phyloP scores from a whole-genome alignment of 2,113 vertebrate species.

The Rhabdomys dilectus region DNA sequence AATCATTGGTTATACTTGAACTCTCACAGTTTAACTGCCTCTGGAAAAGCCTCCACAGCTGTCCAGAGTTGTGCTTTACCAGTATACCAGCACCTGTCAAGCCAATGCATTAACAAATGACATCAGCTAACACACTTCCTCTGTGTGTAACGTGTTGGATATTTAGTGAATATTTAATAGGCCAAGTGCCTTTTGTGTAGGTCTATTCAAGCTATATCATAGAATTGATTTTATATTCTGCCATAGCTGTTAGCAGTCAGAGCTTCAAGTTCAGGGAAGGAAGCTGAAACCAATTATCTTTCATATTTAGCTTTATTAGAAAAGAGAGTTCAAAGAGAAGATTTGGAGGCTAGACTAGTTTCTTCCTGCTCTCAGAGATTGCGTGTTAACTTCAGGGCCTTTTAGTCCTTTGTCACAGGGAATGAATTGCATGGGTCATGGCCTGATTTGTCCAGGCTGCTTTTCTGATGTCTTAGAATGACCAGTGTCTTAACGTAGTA shows the following conservation, averaged over 20 bases:
- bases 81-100: neutral
- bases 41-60: neutral
- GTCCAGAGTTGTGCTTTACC: neutral
- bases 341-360: neutral
- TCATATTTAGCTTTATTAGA: neutral
- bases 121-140: neutral
- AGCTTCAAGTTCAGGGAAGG: neutral
- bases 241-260: neutral
- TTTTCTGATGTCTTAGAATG: neutral
- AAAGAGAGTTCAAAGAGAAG: neutral
- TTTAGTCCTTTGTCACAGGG: neutral
- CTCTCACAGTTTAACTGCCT: neutral
- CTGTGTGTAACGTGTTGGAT: neutral
- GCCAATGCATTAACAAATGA: neutral
- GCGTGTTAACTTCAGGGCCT: neutral
- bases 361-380: neutral
- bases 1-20: neutral
- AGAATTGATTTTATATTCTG: neutral
- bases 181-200: conserved; percentile 3
- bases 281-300: neutral
- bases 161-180: neutral
- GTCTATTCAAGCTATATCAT: neutral
- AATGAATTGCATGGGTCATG: neutral
- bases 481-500: neutral
- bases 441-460: neutral